phyloP scores from a whole-genome alignment of 2,888 invertebrate genomes.

The Himalopsyche japonica region DNA sequence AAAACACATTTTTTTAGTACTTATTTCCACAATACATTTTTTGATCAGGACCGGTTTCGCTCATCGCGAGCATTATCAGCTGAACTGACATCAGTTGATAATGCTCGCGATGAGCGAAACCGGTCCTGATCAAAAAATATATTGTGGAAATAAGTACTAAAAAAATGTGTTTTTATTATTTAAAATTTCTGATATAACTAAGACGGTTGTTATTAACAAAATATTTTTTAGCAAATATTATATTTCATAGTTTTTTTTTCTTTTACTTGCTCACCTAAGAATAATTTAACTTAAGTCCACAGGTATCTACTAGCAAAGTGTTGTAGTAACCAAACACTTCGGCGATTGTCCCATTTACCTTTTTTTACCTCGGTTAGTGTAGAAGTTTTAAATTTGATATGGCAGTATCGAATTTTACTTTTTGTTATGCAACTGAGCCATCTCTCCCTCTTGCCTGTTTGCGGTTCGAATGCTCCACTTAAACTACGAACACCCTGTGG shows the following conservation, averaged over 20 bases:
- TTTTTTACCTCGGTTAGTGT: neutral
- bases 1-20: no score
- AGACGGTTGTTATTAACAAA: no score
- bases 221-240: neutral
- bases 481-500: neutral
- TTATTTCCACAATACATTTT: no score
- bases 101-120: no score
- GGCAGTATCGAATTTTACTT: slow-evolving; percentile 8
- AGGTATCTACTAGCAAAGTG: neutral
- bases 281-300: neutral
- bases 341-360: neutral
- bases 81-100: no score
- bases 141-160: no score
- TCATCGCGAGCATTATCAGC: no score
- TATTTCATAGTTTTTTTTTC: neutral
- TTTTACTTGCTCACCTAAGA: neutral
- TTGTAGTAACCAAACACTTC: neutral
- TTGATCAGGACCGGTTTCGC: no score
- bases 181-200: no score
- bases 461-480: neutral
- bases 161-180: no score
- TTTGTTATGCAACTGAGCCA: slow-evolving; percentile 3
- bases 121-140: no score
- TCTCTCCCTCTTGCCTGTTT: neutral
- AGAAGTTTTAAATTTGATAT: slow-evolving; percentile 4